These are phyloP conservation scores for Anastrepha ludens DNA, from an alignment of 1,140 invertebrate genomes.

Conservation along the genomic window DNA sequence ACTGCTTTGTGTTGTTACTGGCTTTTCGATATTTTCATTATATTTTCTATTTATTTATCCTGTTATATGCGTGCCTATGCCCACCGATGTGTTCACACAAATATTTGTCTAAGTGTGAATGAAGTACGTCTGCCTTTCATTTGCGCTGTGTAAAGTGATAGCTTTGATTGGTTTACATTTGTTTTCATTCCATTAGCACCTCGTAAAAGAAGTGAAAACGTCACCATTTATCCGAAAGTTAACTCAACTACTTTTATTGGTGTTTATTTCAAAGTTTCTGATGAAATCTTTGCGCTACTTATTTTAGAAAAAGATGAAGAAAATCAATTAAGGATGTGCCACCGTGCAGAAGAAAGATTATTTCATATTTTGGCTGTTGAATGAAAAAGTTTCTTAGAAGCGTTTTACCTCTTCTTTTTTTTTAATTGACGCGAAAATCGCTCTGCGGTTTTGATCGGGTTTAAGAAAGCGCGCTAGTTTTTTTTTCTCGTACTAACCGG, in stretches of 20 bases:
- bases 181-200: conserved; percentile 15
- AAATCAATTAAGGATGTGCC: no score
- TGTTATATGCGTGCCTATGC: not conserved
- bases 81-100: not conserved
- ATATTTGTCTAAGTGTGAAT: not conserved
- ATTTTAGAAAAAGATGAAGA: no score
- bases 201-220: conserved; percentile 26
- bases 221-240: not conserved
- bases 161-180: not conserved
- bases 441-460: no score
- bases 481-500: no score
- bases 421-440: no score
- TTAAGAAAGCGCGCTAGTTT: no score
- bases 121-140: not conserved
- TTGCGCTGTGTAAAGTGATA: not conserved
- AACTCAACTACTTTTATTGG: not conserved
- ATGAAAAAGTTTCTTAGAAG: no score
- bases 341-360: no score
- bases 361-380: no score
- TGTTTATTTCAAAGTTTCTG: not conserved
- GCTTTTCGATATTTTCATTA: not conserved
- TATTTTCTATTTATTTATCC: not conserved
- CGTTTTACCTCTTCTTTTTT: no score
- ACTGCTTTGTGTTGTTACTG: not conserved
- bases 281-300: no score